Base-by-base conservation (phyloP, 2,888 invertebrate species). In the Tetanocera ferruginea region DNA sequence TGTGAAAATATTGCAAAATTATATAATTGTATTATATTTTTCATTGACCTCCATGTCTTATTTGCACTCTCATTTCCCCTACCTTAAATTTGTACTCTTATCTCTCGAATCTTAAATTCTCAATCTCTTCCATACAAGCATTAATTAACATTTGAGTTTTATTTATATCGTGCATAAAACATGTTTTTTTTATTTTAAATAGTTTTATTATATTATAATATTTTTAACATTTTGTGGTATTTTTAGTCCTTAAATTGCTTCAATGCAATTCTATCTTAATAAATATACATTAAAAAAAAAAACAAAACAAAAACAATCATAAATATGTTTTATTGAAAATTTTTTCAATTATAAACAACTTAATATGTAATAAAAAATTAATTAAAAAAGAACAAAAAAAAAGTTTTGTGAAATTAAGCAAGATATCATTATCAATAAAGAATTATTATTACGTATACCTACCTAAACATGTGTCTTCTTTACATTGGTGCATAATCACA, bases 361-460 rank as follows among this genome's bases (percentile, higher is more conserved):
- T 49, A 9, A 49, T 25, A 64, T 43, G n/a, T 51, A 51, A 71
- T 75, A 78, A 77, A 77, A 72, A 78, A 31, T 75, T 62, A 77
- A 78, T 67, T 66, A 64, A 71, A 66, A 64, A 74, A 64, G 51
- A 71, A 75, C 17, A 60, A 77, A 77, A 67, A 67, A 77, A 82
- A 81, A 78, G 80, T 80, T 80, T 73, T 81, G 82, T 83, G 81
- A 81, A 82, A 82, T 82, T 82, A 82, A 84, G 80, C 79, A 76
- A 78, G 76, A 81, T 83, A 83, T 83, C 82, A 83, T 82, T 82
- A 84, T 81, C 79, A 82, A 84, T 82, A 82, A 82, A 83, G 70
- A 82, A 82, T 77, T 77, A 78, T 79, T 81, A 83, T 83, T 82
- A 82, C 81, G 80, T 82, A 82, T 80, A 81, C 82, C 82, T 82